Evolutionary conservation across 2,797 vertebrate genomes (phyloP).

Genomic region (Malurus leucopterus): DNA sequence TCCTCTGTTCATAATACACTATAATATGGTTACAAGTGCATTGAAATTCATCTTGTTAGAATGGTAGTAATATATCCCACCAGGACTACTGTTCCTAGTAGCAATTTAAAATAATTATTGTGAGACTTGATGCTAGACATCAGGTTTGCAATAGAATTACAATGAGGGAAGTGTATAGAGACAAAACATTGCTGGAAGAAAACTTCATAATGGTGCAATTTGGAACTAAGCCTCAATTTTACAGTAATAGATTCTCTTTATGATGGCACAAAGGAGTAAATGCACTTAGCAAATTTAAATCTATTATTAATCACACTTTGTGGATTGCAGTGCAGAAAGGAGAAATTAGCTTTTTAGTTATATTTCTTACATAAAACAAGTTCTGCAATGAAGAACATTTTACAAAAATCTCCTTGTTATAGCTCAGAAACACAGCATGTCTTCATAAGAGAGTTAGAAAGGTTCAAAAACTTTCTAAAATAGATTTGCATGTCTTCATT

Average conservation of each 20-base stretch:
- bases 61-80: conserved; percentile 92
- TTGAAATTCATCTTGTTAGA: conserved; percentile 92
- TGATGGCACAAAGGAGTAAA: conserved; percentile 82
- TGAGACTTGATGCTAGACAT: conserved; percentile 93
- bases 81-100: conserved; percentile 90
- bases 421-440: conserved; percentile 50
- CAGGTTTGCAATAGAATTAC: conserved; percentile 88
- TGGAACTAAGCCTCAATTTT: conserved; percentile 85
- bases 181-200: conserved; percentile 85
- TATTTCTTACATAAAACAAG: conserved; percentile 73
- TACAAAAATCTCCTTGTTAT: conserved; percentile 63
- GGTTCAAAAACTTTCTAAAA: conserved; percentile 49
- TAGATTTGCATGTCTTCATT: conserved; percentile 36
- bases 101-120: conserved; percentile 98
- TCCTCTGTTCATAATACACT: conserved; percentile 78
- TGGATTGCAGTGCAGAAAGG: conserved; percentile 73
- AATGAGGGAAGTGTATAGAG: conserved; percentile 87
- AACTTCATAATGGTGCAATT: conserved; percentile 86
- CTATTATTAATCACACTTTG: conserved; percentile 81
- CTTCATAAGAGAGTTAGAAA: conserved; percentile 33
- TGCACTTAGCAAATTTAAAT: conserved; percentile 86
- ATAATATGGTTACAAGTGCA: conserved; percentile 81
- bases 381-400: conserved; percentile 67
- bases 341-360: conserved; percentile 77
- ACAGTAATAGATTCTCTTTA: conserved; percentile 85